A percentile compares a stretch with the other conserved stretches of the same genome.
Evolutionary conservation across 2,888 invertebrate species (phyloP).

Genomic region (Macrosoma leucophasiata): DNA sequence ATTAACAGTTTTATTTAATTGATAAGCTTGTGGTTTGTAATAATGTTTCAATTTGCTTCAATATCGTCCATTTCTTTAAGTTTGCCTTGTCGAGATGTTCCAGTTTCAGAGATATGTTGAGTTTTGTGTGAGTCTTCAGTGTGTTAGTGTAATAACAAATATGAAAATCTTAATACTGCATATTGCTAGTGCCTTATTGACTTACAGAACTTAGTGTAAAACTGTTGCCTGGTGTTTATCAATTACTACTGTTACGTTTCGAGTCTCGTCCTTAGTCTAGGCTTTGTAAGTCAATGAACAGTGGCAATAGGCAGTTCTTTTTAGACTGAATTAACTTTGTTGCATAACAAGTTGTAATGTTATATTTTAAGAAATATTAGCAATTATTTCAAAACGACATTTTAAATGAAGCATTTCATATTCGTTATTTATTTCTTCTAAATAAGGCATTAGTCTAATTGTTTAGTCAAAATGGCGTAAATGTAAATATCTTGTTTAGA

Average conservation of each 20-base stretch:
- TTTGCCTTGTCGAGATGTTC: slow-evolving; percentile 40
- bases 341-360: slow-evolving; percentile 55
- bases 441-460: slow-evolving; percentile 68
- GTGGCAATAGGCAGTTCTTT: slow-evolving; percentile 49
- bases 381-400: slow-evolving; percentile 58
- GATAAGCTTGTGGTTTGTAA: slow-evolving; percentile 44
- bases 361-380: slow-evolving; percentile 60
- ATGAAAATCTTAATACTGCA: slow-evolving; percentile 55
- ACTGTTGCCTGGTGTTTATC: slow-evolving; percentile 16
- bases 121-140: slow-evolving; percentile 39
- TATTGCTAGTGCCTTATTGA: slow-evolving; percentile 65
- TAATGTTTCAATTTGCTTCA: slow-evolving; percentile 61
- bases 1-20: slow-evolving; percentile 35
- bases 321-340: slow-evolving; percentile 66
- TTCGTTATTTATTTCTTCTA: slow-evolving; percentile 73
- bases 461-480: slow-evolving; percentile 68
- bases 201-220: slow-evolving; percentile 48
- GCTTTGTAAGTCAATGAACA: slow-evolving; percentile 53
- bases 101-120: slow-evolving; percentile 37
- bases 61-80: slow-evolving; percentile 52
- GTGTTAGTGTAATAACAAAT: slow-evolving; percentile 58
- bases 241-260: slow-evolving; percentile 6
- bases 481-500: slow-evolving; percentile 73
- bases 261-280: no score
- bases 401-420: slow-evolving; percentile 71